Evolutionary conservation across 2,113 vertebrate genomes (phyloP), one percentile per base, ranked within the genome.

Genomic region (Mirza zaza): DNA sequence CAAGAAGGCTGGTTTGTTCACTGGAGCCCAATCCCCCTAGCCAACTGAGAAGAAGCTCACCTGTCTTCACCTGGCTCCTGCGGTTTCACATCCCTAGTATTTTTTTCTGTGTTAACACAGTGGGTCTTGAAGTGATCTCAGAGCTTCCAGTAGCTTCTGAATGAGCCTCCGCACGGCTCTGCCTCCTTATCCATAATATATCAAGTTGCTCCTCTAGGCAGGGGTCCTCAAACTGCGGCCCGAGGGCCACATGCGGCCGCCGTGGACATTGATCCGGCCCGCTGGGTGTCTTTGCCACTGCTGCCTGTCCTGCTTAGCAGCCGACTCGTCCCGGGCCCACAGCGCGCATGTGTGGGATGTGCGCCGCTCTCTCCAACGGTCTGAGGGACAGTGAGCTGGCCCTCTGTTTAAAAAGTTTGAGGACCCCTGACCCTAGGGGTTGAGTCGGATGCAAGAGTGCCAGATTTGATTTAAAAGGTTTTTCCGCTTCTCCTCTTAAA

Each of bases 391-490:
- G 7, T 45, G 45, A 45, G 1, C 45, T 45, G 45, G 45, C 45
- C 45, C 45, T n/a, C 42, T 45, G 42, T 45, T 45, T 45, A 45
- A 45, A 45, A 45, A 45, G 45, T 45, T 45, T 45, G 45, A 45
- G 45, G 45, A 45, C 45, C 45, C 45, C 45, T 45, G 45, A 45
- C 5, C 0, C 42, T 57, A 55, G 50, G 48, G 32, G 67, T 61
- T 73, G 75, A 82, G 71, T 88, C 55, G 65, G 75, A 91, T 50
- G 48, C 8, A 12, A 34, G 39, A 21, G 11, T 48, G 45, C 14
- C 5, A 55, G 77, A 13, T 91, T 77, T 97, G 87, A 96, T 97
- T 97, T 97, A 95, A 90, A 93, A 85, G 61, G 68, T 86, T 86
- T 92, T 92, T 93, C 67, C 4, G 10, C 36, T 57, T 94, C 86